Conservation (phyloP, 2,113 vertebrate genomes). For the Channa maculata region DNA sequence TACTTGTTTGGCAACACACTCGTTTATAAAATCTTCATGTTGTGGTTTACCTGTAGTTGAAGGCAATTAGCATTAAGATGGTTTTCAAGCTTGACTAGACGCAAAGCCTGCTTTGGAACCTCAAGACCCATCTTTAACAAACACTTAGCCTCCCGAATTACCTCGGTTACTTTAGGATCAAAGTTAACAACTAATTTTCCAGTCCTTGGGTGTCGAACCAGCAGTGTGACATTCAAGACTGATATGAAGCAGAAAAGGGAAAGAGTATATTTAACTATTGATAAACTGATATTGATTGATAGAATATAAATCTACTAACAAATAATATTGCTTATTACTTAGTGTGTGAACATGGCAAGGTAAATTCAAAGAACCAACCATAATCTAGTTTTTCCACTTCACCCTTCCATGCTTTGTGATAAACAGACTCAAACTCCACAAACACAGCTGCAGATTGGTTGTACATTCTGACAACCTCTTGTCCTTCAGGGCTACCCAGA, state of each 20-base stretch:
- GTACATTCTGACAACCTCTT: constrained; percentile 84
- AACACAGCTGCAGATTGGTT: constrained; percentile 84
- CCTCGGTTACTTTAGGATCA: constrained; percentile 85
- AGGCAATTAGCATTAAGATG: constrained; percentile 77
- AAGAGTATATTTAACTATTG: no score
- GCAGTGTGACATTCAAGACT: constrained; percentile 85
- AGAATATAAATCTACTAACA: no score
- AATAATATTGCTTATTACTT: no score
- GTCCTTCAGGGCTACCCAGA: constrained; percentile 82
- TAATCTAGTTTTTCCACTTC: constrained; percentile 82
- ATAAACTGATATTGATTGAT: no score
- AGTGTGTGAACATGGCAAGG: neutral
- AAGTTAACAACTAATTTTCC: constrained; percentile 87
- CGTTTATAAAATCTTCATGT: neutral
- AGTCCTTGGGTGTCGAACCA: constrained; percentile 83
- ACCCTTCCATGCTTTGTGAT: constrained; percentile 83
- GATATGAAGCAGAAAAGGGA: constrained; percentile 29
- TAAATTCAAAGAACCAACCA: constrained; percentile 62
- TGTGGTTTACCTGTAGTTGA: constrained; percentile 81
- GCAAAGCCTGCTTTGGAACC: constrained; percentile 84
- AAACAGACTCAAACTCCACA: constrained; percentile 84
- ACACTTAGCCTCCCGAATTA: constrained; percentile 85
- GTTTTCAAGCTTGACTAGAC: constrained; percentile 80
- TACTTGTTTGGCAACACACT: no score
- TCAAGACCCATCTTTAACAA: constrained; percentile 87